Evolutionary conservation across 2,113 vertebrate species (phyloP), one percentile per base, ranked within the genome.

Genomic region (Mustelus asterias): DNA sequence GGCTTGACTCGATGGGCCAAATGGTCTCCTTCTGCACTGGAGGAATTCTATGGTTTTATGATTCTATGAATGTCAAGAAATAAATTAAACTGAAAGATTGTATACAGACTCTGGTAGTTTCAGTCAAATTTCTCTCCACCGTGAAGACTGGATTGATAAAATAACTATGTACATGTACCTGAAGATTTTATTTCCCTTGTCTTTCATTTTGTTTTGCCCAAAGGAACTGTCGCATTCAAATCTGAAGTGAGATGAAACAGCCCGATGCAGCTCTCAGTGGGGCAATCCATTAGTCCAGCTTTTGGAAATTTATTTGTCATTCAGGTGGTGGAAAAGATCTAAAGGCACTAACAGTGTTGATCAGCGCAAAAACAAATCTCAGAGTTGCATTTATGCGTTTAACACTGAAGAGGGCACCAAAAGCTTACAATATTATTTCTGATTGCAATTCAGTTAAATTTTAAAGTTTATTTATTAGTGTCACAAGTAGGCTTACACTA

Each of bases 401-500:
- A 93, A n/a, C 65, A 65, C 89, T 65, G 89, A 93, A 93, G 89
- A 93, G 89, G 89, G 89, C 89, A 93, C 89, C 89, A 93, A 93
- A 93, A 20, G 29, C 58, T 65, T 63, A 63, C 60, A 63, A 7
- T 63, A 37, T 33, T 33, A n/a, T 93, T 93, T 65, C 60, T 33
- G n/a, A 37, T 37, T 22, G 20, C 58, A 11, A 37, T 93, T 37
- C 37, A 22, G 18, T 65, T 93, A 10, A 54, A 54, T 54, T 54
- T 54, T 54, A 54, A 54, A 54, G 48, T 54, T 54, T 54, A 54
- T 54, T 54, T 54, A 4, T 54, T 54, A 54, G 48, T 54, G 48
- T 54, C 48, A 54, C 48, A 54, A 54, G 48, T 54, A 3, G 4
- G 48, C 4, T 54, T 54, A 54, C 48, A 54, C 5, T 54, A 54